These are phyloP conservation scores for Meliscaeva auricollis DNA, from an alignment of 2,888 invertebrate genomes.

Conservation along the genomic window DNA sequence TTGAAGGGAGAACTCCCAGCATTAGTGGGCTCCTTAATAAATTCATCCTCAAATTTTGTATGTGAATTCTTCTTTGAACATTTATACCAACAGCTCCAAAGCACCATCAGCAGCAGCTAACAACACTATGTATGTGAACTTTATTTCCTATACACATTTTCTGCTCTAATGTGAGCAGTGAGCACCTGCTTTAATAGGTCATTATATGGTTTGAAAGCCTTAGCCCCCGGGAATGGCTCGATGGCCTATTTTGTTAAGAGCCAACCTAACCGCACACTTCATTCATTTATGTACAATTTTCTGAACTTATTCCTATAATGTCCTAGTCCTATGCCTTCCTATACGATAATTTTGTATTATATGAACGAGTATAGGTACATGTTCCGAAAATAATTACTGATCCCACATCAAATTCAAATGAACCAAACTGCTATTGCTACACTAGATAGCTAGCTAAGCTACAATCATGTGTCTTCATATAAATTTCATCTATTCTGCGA, in stretches of 20 bases:
- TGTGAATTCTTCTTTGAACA: conserved; percentile 19
- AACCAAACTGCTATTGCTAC: conserved; percentile 30
- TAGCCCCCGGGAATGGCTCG: conserved; percentile 26
- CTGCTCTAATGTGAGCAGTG: conserved; percentile 24
- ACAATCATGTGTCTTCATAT: not conserved
- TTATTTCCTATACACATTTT: not conserved
- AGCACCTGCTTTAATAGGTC: conserved; percentile 54
- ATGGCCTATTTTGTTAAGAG: conserved; percentile 47
- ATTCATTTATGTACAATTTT: not conserved
- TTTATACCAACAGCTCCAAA: not conserved
- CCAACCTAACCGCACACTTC: conserved; percentile 27
- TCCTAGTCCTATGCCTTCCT: not conserved
- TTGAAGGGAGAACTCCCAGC: conserved; percentile 19
- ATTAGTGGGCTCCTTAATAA: conserved; percentile 20
- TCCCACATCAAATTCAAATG: conserved; percentile 64
- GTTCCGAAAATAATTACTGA: conserved; percentile 66
- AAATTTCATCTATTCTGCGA: conserved; percentile 29
- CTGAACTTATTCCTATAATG: too few relatives aligned
- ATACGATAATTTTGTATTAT: not conserved
- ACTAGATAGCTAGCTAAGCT: conserved; percentile 1
- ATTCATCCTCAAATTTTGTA: conserved; percentile 25
- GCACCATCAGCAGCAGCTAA: not conserved
- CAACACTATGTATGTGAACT: too few relatives aligned
- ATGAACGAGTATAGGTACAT: not conserved
- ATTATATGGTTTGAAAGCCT: conserved; percentile 50